Conservation (phyloP, 2,888 invertebrate genomes). For the Quadriops clusia region DNA sequence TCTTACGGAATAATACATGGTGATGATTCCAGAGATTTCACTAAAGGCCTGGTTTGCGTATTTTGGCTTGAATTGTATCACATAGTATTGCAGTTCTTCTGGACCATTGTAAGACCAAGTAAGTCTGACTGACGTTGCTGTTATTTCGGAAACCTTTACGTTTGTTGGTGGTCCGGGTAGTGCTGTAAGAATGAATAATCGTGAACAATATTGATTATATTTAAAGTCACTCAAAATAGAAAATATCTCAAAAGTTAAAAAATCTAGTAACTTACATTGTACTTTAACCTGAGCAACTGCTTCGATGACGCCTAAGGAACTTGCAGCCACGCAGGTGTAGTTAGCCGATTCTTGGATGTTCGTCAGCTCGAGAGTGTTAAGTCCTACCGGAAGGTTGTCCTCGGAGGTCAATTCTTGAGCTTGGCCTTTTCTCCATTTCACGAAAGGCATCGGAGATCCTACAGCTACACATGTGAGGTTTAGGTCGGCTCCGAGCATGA, state of each 20-base stretch:
- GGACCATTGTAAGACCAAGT: slow-evolving; percentile 86
- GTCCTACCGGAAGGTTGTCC: slow-evolving; percentile 73
- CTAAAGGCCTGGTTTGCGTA: slow-evolving; percentile 84
- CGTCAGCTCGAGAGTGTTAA: slow-evolving; percentile 74
- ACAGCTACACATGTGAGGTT: slow-evolving; percentile 95
- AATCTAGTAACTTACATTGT: slow-evolving; percentile 87
- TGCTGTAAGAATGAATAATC: slow-evolving; percentile 49
- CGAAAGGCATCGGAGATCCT: slow-evolving; percentile 96
- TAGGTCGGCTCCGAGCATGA: slow-evolving; percentile 81
- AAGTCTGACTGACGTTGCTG: slow-evolving; percentile 83
- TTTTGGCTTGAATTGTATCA: slow-evolving; percentile 93
- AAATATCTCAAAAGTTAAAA: no score
- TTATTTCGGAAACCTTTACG: slow-evolving; percentile 84
- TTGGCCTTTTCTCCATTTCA: slow-evolving; percentile 82
- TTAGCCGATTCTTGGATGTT: slow-evolving; percentile 88
- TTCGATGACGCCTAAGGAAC: slow-evolving; percentile 87
- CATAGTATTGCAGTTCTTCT: slow-evolving; percentile 89
- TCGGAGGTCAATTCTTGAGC: slow-evolving; percentile 78
- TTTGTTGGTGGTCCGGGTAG: slow-evolving; percentile 84
- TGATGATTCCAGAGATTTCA: slow-evolving; percentile 86
- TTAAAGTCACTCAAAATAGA: no score
- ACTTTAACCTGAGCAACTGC: slow-evolving; percentile 83
- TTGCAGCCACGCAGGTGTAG: slow-evolving; percentile 94
- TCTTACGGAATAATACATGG: slow-evolving; percentile 84
- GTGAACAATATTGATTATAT: no score